Conservation (phyloP, 2,888 invertebrate genomes). For the Drosophila nr. fundita region DNA sequence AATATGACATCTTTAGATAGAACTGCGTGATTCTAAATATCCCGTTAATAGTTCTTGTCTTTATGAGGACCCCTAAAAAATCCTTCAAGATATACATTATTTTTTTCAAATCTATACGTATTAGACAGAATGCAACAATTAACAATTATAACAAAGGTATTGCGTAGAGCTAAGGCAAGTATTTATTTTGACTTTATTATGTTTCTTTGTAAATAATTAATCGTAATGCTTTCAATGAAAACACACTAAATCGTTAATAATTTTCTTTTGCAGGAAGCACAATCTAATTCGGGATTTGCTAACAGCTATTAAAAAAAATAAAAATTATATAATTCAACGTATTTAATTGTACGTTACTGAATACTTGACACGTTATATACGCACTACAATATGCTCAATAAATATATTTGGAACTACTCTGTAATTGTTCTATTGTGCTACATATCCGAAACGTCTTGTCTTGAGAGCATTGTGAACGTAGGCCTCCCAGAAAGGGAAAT, state of each 20-base stretch:
- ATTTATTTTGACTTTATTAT: not conserved
- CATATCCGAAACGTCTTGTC: conserved; percentile 12
- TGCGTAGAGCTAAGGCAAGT: not conserved
- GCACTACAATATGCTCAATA: conserved; percentile 37
- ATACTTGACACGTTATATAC: not conserved
- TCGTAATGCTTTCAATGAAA: not conserved
- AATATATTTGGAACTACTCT: conserved; percentile 39
- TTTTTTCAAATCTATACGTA: not conserved
- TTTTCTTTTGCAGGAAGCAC: not conserved
- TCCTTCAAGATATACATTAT: not conserved
- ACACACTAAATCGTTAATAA: not conserved
- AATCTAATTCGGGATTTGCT: not conserved
- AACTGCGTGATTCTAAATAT: not conserved
- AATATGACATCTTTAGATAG: not conserved
- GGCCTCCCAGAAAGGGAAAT: conserved; percentile 15
- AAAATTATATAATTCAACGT: not conserved
- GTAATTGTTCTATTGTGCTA: conserved; percentile 40
- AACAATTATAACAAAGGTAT: not conserved
- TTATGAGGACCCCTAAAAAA: not conserved
- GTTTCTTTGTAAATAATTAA: not conserved
- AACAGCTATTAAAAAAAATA: not conserved
- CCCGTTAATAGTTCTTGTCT: not conserved
- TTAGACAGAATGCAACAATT: not conserved
- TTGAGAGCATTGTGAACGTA: conserved; percentile 15
- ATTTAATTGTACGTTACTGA: not conserved